Conservation (phyloP, 2,797 vertebrate genomes). For the Arrhamphus sclerolepis region DNA sequence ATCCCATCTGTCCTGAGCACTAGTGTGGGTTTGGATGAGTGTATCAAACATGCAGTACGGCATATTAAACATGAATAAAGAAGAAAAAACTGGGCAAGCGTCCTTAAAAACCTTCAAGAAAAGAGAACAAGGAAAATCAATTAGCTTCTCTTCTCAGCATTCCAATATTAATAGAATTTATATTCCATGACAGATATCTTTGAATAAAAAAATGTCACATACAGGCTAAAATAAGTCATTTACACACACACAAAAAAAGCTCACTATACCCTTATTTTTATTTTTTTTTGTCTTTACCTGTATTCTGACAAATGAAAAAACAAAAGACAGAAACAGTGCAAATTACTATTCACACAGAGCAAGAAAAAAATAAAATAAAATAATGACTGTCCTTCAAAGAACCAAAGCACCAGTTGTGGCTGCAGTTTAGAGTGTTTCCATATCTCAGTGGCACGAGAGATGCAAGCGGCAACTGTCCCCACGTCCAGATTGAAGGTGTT, state of each 20-base stretch:
- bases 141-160: background rate
- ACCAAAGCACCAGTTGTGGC: background rate
- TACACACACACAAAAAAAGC: conserved; percentile 7
- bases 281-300: conserved; percentile 10
- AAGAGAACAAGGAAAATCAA: background rate
- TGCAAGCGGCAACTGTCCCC: too few relatives aligned
- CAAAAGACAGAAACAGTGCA: conserved; percentile 5
- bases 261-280: background rate
- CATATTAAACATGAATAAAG: conserved; percentile 31
- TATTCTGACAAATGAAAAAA: conserved; percentile 12
- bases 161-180: too few relatives aligned
- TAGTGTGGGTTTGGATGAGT: conserved; percentile 16
- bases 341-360: conserved; percentile 12
- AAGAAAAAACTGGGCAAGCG: background rate
- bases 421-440: background rate
- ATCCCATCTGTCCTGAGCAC: conserved; percentile 3
- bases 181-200: too few relatives aligned
- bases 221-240: background rate
- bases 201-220: background rate
- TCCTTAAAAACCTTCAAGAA: background rate
- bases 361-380: background rate
- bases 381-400: background rate
- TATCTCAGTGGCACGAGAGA: too few relatives aligned
- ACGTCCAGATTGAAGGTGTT: too few relatives aligned
- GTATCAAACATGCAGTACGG: conserved; percentile 32